Base-by-base conservation (phyloP, 2,888 invertebrate species). In the Melanargia galathea region DNA sequence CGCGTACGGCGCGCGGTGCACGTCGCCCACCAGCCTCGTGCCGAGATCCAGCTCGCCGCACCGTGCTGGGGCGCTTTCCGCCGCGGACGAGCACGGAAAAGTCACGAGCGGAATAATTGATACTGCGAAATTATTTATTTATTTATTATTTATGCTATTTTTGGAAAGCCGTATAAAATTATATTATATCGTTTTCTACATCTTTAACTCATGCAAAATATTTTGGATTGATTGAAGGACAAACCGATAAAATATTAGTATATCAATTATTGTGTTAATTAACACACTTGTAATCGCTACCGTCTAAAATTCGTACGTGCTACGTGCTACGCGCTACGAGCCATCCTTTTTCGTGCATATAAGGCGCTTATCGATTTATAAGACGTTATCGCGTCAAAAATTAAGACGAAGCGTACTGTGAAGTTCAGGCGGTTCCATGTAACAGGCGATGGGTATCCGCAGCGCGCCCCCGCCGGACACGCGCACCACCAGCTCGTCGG, bases 1-100 rank as follows among this genome's bases (percentile, higher is more conserved):
- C 33, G 76, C 56, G 38, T 86, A 33, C 0, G 68, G 70, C 40
- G 73, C 73, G 60, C 71, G 68, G 70, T 87, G 89, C 46, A 80
- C 76, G 60, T 83, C 82, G 0, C 89, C 89, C 16, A 89, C 73
- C 55, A 90, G 75, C 20, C 76, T 74, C 48, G 87, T 73, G 66
- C 89, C 89, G 55, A 90, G 76, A 57, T 90, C 89, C 64, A 90
- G 48, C 56, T 81, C 73, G 35, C 82, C 82, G 11, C 65, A 49
- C 1, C 8, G 18, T 1, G 43, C 18, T 18, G 20, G 20, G 26
- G n/a, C 1, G 48, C 22, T 20, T 2, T n/a, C 13, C 11, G 18
- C 16, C 4, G 18, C 6, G 2, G 6, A 18, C 11, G 3, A 5
- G 16, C 35, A n/a, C 33, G 11, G 22, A n/a, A 46, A 10, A 22